These are phyloP conservation scores for Heloderma charlesbogerti DNA, from an alignment of 2,113 vertebrate species.

Conservation along the genomic window DNA sequence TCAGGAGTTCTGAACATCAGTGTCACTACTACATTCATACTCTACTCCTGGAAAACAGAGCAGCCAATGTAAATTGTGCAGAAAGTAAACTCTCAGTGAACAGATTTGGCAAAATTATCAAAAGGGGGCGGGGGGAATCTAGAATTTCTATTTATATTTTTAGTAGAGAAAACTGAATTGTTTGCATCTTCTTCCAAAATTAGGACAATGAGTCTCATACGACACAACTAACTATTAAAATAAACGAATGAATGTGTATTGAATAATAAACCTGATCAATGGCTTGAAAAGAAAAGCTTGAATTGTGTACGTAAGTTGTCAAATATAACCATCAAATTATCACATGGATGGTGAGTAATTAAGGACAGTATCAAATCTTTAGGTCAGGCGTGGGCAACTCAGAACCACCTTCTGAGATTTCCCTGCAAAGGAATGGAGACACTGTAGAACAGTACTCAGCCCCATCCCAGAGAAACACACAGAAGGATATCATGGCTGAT, in stretches of 20 bases:
- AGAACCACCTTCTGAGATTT: too few relatives aligned
- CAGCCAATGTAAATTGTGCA: slow-evolving; percentile 7
- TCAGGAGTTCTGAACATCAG: not conserved
- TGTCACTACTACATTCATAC: not conserved
- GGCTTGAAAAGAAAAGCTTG: slow-evolving; percentile 51
- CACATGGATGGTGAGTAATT: not conserved
- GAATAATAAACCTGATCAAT: slow-evolving; percentile 61
- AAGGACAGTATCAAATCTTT: not conserved
- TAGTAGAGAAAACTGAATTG: not conserved
- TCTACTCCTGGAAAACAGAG: slow-evolving; percentile 3
- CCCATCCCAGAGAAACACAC: too few relatives aligned
- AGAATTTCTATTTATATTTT: not conserved
- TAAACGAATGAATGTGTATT: slow-evolving; percentile 43
- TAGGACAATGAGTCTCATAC: not conserved
- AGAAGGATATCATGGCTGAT: too few relatives aligned
- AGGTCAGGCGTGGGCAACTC: not conserved
- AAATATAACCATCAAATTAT: slow-evolving; percentile 49
- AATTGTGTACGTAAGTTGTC: slow-evolving; percentile 64
- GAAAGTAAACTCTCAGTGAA: not conserved
- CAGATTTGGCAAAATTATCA: not conserved
- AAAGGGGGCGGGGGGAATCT: not conserved
- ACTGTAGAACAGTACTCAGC: too few relatives aligned
- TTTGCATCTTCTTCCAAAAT: slow-evolving; percentile 36
- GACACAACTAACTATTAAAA: slow-evolving; percentile 18
- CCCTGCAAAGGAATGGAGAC: too few relatives aligned